Percentiles rank a stretch among this genome's conserved stretches.
Evolutionary conservation across 2,888 invertebrate genomes (phyloP).

Genomic region (Drosophila tripunctata): DNA sequence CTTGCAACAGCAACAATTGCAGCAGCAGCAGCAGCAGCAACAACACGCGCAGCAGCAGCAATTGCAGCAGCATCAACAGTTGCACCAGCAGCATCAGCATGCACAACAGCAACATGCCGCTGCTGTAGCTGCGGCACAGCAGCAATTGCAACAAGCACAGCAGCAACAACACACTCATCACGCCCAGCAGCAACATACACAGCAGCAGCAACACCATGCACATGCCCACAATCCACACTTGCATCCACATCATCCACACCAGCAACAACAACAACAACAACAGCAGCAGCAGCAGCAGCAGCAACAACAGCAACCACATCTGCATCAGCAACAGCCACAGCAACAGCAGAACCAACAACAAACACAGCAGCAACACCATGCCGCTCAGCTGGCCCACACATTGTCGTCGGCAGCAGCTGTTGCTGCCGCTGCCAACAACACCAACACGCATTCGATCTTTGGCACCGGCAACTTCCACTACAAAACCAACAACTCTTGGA

Average conservation of each 20-base stretch:
- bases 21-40: constrained; percentile 37
- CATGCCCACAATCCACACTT: constrained; percentile 46
- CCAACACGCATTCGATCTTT: constrained; percentile 83
- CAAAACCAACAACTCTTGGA: constrained; percentile 84
- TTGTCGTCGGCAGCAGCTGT: constrained; percentile 71
- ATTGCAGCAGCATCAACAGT: constrained; percentile 62
- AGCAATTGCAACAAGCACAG: constrained; percentile 51
- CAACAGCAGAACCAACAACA: constrained; percentile 57
- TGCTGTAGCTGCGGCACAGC: constrained; percentile 60
- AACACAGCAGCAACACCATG: constrained; percentile 65
- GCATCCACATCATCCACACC: constrained; percentile 59
- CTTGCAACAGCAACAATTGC: constrained; percentile 53
- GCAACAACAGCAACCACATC: constrained; percentile 65
- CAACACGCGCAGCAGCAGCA: constrained; percentile 46
- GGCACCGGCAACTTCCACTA: constrained; percentile 83
- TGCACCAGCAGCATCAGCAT: constrained; percentile 69
- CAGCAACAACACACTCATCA: constrained; percentile 64
- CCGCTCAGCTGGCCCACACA: constrained; percentile 77
- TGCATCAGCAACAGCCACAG: constrained; percentile 57
- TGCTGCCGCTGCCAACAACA: constrained; percentile 62
- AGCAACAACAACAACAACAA: constrained; percentile 64
- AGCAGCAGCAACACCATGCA: constrained; percentile 64
- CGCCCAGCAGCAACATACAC: constrained; percentile 67
- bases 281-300: constrained; percentile 62
- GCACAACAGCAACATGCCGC: constrained; percentile 73